Evolutionary conservation across 2,888 invertebrate genomes (phyloP), one percentile per base, ranked within the genome.

Genomic region (Clivina fossor): DNA sequence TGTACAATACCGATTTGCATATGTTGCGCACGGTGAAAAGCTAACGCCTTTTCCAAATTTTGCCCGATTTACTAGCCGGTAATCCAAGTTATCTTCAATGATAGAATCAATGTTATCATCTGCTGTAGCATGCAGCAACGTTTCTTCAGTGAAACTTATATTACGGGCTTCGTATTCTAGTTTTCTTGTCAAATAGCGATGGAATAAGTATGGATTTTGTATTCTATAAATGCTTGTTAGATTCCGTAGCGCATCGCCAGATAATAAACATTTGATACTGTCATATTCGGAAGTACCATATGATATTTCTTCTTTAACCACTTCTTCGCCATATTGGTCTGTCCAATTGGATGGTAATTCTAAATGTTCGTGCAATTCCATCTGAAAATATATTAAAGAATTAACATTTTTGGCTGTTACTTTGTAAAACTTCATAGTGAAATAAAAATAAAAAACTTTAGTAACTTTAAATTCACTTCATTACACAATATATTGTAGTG

Each of bases 11-110:
- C 58, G 60, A 50, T 65, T 64, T 1, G 70, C 71, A 40, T 64
- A 64, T 9, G 37, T 13, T 9, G 69, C 60, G 9, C 56, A 59
- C 3, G 61, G 56, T 1, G 69, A 69, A 59, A 71, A 71, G 49
- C 69, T 69, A 1, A 69, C 69, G 1, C 68, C 69, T 26, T 61
- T 63, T 2, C 71, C 71, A 60, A 62, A 71, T 58, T 61, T 69
- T 28, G 58, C 41, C 22, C 64, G 56, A 4, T n/a, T 24, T 1
- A 56, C 68, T 24, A 59, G 55, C 15, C 69, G 56, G 68, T 69
- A 69, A 56, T 71, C 69, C 37, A 71, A 65, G 44, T 70, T 71
- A 18, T 58, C 62, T 16, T 26, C 44, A 2, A 64, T 60, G 35
- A 71, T 71, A 0, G 68, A 68, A 9, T 57, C 38, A 1, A 65